A percentile compares a stretch with the other conserved stretches of the same genome.
Evolutionary conservation across 2,113 vertebrate genomes (phyloP).

Genomic region (Emydocephalus ijimae): DNA sequence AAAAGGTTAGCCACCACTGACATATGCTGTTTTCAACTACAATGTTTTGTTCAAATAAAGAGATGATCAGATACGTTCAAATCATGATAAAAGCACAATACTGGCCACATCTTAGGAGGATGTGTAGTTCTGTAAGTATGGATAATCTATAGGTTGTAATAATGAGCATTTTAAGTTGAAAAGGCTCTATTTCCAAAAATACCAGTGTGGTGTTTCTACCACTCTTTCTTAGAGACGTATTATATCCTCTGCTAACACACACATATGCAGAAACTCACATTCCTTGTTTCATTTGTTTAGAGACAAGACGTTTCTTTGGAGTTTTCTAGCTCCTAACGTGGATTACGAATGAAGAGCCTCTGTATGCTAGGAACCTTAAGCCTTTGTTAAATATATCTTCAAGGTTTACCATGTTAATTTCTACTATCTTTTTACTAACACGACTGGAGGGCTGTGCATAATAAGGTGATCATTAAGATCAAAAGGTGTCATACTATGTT

Average conservation of each 20-base stretch:
- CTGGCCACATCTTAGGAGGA: neutral
- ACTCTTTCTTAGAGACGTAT: neutral
- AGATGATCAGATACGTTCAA: neutral
- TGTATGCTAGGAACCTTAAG: conserved; percentile 53
- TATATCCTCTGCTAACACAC: neutral
- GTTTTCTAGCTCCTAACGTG: neutral
- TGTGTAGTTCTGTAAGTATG: neutral
- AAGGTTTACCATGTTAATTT: conserved; percentile 48
- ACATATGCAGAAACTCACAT: conserved; percentile 3
- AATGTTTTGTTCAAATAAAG: neutral
- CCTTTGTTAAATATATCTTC: conserved; percentile 62
- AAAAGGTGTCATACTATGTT: neutral
- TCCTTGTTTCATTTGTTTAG: conserved; percentile 21
- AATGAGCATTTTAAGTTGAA: neutral
- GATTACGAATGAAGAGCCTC: conserved; percentile 45
- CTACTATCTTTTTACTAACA: conserved; percentile 39
- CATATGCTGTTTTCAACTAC: neutral
- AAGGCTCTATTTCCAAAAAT: neutral
- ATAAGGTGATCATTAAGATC: neutral
- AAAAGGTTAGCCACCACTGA: too few relatives aligned
- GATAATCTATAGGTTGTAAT: neutral
- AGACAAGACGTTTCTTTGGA: conserved; percentile 26
- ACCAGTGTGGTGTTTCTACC: neutral
- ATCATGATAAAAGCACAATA: neutral
- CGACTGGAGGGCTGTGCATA: conserved; percentile 14